phyloP scores from a whole-genome alignment of 2,888 invertebrate genomes.

The Aleiodes testaceus region DNA sequence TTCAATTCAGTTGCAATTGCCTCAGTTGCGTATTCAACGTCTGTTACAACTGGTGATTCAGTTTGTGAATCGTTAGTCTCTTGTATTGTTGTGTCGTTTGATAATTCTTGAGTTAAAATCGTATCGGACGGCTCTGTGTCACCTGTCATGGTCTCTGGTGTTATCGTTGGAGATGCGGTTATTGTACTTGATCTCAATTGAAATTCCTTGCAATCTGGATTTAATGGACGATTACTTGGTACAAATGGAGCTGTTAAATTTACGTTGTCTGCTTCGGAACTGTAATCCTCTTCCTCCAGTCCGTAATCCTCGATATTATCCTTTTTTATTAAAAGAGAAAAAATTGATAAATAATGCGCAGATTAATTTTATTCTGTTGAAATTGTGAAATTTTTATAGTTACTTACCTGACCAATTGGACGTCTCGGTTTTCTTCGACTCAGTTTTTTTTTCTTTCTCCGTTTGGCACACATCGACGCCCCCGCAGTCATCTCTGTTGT shows the following conservation, averaged over 20 bases:
- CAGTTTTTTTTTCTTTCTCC: constrained; percentile 68
- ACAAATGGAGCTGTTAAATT: constrained; percentile 28
- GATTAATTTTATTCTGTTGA: not conserved
- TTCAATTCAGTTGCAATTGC: constrained; percentile 49
- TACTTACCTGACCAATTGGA: constrained; percentile 63
- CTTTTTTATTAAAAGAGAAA: constrained; percentile 43
- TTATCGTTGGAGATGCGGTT: constrained; percentile 17
- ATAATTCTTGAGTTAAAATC: not conserved
- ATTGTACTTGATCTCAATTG: constrained; percentile 47
- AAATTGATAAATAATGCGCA: not conserved
- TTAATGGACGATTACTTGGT: constrained; percentile 59
- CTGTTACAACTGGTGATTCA: constrained; percentile 33
- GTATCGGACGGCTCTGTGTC: not conserved
- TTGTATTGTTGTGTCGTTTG: not conserved
- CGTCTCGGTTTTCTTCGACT: constrained; percentile 67
- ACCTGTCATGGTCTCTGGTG: not conserved
- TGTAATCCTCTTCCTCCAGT: constrained; percentile 67
- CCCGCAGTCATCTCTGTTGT: constrained; percentile 59
- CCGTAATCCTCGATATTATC: constrained; percentile 58
- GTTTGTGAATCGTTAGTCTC: constrained; percentile 26
- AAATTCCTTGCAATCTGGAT: constrained; percentile 70
- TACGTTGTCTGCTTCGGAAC: constrained; percentile 64
- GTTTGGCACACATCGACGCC: constrained; percentile 60
- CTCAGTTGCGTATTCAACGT: constrained; percentile 52
- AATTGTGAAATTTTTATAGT: not conserved